Evolutionary conservation across 2,113 vertebrate genomes (phyloP).

Genomic region (Laticauda laticaudata): DNA sequence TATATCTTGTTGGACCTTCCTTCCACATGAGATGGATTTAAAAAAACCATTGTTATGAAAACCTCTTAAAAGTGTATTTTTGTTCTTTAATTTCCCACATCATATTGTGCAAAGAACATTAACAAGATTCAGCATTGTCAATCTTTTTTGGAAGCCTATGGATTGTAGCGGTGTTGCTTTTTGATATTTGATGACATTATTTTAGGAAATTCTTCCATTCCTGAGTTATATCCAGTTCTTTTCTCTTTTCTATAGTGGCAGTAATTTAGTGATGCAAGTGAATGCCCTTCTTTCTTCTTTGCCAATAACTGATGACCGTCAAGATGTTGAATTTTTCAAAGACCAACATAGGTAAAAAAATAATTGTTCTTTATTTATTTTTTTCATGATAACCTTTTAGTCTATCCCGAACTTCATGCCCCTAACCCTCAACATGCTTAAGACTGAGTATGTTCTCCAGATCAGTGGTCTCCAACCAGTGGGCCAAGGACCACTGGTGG

Average conservation of each 20-base stretch:
- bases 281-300: conserved; percentile 84
- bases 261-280: conserved; percentile 91
- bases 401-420: background rate
- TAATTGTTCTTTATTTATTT: background rate
- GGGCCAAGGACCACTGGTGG: too few relatives aligned
- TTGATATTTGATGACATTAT: background rate
- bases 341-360: conserved; percentile 82
- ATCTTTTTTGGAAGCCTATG: background rate
- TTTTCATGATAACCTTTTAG: background rate
- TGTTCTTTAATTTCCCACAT: background rate
- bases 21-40: background rate
- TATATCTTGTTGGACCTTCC: background rate
- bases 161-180: background rate
- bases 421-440: too few relatives aligned
- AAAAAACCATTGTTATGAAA: background rate
- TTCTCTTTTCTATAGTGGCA: conserved; percentile 71
- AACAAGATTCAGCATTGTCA: background rate
- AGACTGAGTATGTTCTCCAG: background rate
- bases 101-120: background rate
- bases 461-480: background rate
- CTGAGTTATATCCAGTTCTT: background rate
- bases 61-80: background rate
- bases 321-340: conserved; percentile 77
- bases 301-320: conserved; percentile 76
- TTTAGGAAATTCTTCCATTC: background rate